Percentiles rank a stretch among this genome's conserved stretches.
Conservation (phyloP, 2,797 vertebrate species). For the Diplodus sargus region DNA sequence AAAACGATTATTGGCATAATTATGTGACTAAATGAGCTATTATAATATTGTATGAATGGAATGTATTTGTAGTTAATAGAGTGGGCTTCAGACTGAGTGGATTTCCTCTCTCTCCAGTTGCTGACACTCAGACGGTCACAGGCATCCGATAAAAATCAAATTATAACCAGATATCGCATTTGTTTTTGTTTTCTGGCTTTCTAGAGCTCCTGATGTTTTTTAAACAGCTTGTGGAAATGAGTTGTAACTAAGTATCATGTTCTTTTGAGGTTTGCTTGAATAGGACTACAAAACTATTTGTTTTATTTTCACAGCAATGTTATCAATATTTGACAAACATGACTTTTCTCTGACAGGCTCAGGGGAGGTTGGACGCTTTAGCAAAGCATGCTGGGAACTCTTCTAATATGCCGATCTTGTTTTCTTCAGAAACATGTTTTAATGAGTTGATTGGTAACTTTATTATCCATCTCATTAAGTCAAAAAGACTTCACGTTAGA, state of each 20-base stretch:
- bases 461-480: no score
- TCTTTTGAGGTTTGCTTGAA: no score
- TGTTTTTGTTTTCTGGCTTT: not conserved
- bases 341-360: no score
- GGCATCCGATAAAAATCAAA: not conserved
- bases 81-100: not conserved
- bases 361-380: no score
- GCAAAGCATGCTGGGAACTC: no score
- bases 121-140: not conserved
- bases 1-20: not conserved
- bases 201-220: not conserved
- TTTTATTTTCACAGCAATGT: no score
- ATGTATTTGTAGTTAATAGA: not conserved
- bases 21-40: not conserved
- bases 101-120: conserved; percentile 1
- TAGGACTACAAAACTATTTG: no score
- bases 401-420: no score
- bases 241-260: not conserved
- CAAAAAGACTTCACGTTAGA: no score
- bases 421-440: no score
- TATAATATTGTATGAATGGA: not conserved
- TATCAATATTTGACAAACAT: no score
- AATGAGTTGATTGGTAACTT: no score
- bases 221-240: not conserved
- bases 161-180: not conserved